Evolutionary conservation across 1,140 invertebrate species (phyloP), one percentile per base, ranked within the genome.

Genomic region (Drosophila tristis): DNA sequence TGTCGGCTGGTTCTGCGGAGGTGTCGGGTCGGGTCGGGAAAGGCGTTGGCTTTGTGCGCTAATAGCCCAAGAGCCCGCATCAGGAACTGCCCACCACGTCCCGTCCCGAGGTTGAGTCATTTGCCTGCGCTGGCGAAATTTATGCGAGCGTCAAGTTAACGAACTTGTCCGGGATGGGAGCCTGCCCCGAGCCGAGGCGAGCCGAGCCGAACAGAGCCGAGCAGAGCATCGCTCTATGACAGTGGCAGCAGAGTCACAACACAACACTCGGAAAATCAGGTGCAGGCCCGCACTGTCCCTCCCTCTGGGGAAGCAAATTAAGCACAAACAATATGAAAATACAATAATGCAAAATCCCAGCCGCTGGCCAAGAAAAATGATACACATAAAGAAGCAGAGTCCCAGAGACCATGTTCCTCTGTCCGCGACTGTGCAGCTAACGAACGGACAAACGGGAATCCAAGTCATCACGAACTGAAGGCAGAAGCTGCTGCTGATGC

Each of bases 251-350:
- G 20, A 20, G 20, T 20, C 20, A 20, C 20, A 20, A 20, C 80
- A 78, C 57, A 85, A 62, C 58, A 80, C 62, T 80, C 57, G 58
- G 44, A 39, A 67, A 62, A 87, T 87, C 84, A 87, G 84, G 84
- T 89, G 84, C 84, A 87, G 49, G 25, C 23, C 31, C 35, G 29
- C 70, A 26, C 49, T 20, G 7, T n/a, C 39, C n/a, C 43, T 13
- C 44, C 2, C 26, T 26, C 9, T n/a, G 9, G 6, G 62, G 44
- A 60, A 44, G 59, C 70, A 87, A 86, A 86, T 86, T 82, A 87
- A 82, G 82, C 82, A 75, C 75, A 82, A 87, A 82, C 78, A 87
- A 81, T 81, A 87, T 75, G 57, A 87, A 86, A 87, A 87, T 75
- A 78, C 74, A 86, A 81, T 80, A 76, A 85, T 71, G 63, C 54